These are phyloP conservation scores for Bursaphelenchus okinawaensis DNA, from an alignment of 2,888 invertebrate species.

Conservation along the genomic window DNA sequence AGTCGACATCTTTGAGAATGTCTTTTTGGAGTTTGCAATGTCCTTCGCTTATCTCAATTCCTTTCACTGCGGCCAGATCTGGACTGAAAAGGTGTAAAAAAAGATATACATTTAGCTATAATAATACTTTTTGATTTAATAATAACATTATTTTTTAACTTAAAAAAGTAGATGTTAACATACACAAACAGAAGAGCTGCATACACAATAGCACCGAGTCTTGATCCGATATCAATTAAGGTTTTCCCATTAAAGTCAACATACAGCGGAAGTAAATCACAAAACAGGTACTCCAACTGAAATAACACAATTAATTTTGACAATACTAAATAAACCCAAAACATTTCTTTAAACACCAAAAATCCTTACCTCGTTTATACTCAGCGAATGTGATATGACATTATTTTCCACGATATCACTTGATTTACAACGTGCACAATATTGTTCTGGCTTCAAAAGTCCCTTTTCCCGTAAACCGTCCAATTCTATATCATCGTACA, in stretches of 20 bases:
- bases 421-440: slow-evolving; percentile 64
- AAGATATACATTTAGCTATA: too few species aligned
- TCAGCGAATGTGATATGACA: slow-evolving; percentile 46
- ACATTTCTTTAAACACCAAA: neutral
- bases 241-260: slow-evolving; percentile 64
- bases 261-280: slow-evolving; percentile 64
- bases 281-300: slow-evolving; percentile 64
- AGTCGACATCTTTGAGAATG: slow-evolving; percentile 11
- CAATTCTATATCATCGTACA: slow-evolving; percentile 68
- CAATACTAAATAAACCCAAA: slow-evolving; percentile 7
- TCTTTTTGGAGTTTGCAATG: slow-evolving; percentile 65
- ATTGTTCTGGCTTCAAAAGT: slow-evolving; percentile 60
- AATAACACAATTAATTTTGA: too few species aligned
- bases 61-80: slow-evolving; percentile 63
- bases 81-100: slow-evolving; percentile 18
- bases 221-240: slow-evolving; percentile 69
- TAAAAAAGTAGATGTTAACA: neutral
- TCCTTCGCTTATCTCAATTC: slow-evolving; percentile 70
- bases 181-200: slow-evolving; percentile 58
- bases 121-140: too few species aligned
- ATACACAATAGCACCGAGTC: slow-evolving; percentile 69
- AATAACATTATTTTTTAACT: neutral
- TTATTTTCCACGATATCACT: slow-evolving; percentile 61
- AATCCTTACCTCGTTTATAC: slow-evolving; percentile 26
- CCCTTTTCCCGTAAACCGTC: slow-evolving; percentile 64